Base-by-base conservation (phyloP, 2,113 vertebrate species). In the Myxocyprinus asiaticus region DNA sequence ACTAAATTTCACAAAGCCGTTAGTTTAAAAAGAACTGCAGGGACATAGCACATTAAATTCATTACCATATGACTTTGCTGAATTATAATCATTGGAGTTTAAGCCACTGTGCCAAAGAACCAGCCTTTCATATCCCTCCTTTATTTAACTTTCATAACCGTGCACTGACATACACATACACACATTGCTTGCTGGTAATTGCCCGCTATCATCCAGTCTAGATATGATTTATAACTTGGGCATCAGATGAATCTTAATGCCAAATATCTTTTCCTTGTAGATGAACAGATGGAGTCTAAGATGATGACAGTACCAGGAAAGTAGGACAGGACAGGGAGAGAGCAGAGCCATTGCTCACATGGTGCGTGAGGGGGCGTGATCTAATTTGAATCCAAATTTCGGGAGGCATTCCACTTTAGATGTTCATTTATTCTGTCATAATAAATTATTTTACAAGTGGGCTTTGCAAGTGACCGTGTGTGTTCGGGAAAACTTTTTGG, bases 371-470 rank as follows among this genome's bases (percentile, higher is more conserved):
- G 61, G 75, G 67, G 67, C 14, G 67, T 55, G 75, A 82, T 82
- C 75, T 82, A 50, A 82, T 82, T 78, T 77, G 75, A 64, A 82
- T 72, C 75, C 67, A 67, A 77, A 82, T 82, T 33, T 56, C 47
- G 11, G 67, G 17, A 65, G 61, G 59, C 67, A 42, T 51, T 71
- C 50, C 12, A 70, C 42, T 82, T 70, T 17, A 48, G 50, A 56
- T 44, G 12, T 61, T 45, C 65, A 70, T 81, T 83, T 78, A 73
- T 77, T 63, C 68, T 62, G 50, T 67, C 69, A 67, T 63, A 56
- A 55, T 50, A 74, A 69, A 45, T 33, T 7, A 73, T 1, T 33
- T 33, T 33, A 33, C 22, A 33, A 33, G 22, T 33, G 22, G 22
- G 22, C 1, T 33, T 33, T 33, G 3, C 22, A 33, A 33, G 22